Base-by-base conservation (phyloP, 2,797 vertebrate species). In the Aldrovandia affinis region DNA sequence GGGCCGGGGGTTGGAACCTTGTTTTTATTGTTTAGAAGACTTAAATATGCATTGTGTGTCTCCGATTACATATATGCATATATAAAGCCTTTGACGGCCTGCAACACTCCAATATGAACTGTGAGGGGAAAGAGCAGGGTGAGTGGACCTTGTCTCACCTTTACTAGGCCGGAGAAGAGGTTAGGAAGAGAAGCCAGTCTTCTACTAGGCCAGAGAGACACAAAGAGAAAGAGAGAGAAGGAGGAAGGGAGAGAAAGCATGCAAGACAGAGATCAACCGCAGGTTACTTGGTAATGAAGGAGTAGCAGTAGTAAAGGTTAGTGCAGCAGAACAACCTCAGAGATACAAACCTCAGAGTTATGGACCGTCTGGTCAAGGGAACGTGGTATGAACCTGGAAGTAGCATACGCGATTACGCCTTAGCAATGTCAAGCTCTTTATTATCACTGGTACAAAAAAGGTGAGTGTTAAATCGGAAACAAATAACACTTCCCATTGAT, bases 111-210 rank as follows among this genome's bases (percentile, higher is more conserved):
- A 59, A 65, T 42, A 44, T 22, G 47, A 18, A 1, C 10, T 36
- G 28, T 33, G 30, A 70, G 28, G 8, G 50, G 28, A n/a, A n/a
- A 36, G 0, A 3, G 70, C 15, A 39, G 25, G 44, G 10, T 25
- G 8, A 18, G 36, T 14, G 78, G 90, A 87, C 88, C 84, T 91
- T 89, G 86, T 91, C 95, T 96, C 94, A 95, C 93, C 94, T 96
- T 88, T 93, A 89, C 92, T 89, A 88, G 92, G 91, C 91, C 89
- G 93, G 87, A 93, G 93, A 89, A 83, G 91, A 93, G 93, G 91
- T 94, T 95, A 95, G 90, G 82, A 88, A 85, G 88, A 90, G 88
- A 91, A 85, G 94, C 91, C 90, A 83, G 91, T 94, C 96, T 97
- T 97, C 92, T 92, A 85, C 83, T 87, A 90, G 88, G 89, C 89